Conservation (phyloP, 2,888 invertebrate species). For the Caenorhabditis virilis region DNA sequence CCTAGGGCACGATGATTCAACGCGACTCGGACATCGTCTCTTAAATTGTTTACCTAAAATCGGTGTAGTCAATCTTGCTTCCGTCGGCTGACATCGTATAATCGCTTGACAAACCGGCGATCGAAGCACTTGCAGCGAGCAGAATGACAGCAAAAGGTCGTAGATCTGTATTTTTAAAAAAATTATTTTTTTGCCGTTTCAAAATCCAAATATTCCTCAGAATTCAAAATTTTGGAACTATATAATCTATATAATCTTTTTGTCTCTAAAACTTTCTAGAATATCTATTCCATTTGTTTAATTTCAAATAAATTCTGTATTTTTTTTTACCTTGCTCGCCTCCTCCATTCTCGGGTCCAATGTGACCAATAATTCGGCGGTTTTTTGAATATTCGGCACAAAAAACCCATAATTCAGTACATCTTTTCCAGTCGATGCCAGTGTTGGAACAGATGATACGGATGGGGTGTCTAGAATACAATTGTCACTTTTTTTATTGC, state of each 20-base stretch:
- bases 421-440: constrained; percentile 58
- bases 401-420: constrained; percentile 58
- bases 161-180: constrained; percentile 68
- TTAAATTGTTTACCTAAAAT: constrained; percentile 17
- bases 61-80: constrained; percentile 42
- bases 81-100: constrained; percentile 36
- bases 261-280: too few species aligned
- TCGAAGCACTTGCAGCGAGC: constrained; percentile 65
- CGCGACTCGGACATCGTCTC: too few species aligned
- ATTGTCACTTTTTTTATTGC: too few species aligned
- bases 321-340: constrained; percentile 41
- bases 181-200: not conserved
- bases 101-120: constrained; percentile 52
- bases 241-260: too few species aligned
- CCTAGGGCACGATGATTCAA: too few species aligned
- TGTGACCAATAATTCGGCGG: constrained; percentile 47
- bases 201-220: too few species aligned
- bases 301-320: too few species aligned
- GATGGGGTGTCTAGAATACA: constrained; percentile 2
- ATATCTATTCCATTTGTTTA: too few species aligned
- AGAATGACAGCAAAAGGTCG: constrained; percentile 69
- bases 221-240: too few species aligned
- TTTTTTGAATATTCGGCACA: constrained; percentile 51
- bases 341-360: constrained; percentile 60
- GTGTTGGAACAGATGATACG: constrained; percentile 23